Percentiles rank a stretch among this genome's conserved stretches.
These are phyloP conservation scores for Campoletis sonorensis DNA, from an alignment of 1,140 invertebrate species.

Conservation along the genomic window DNA sequence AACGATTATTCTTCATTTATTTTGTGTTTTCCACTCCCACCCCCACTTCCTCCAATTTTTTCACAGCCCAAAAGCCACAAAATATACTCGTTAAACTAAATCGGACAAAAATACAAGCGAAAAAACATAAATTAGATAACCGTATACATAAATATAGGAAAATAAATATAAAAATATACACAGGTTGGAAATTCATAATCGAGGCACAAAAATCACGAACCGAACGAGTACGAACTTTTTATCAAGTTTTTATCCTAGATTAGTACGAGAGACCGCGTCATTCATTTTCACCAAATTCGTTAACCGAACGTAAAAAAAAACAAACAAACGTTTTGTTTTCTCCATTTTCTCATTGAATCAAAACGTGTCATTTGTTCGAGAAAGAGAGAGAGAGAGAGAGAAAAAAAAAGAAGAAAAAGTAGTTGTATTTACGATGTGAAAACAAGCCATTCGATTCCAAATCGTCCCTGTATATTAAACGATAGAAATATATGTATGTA, in stretches of 20 bases:
- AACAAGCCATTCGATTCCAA: slow-evolving; percentile 10
- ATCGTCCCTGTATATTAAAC: slow-evolving; percentile 36
- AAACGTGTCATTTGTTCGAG: slow-evolving; percentile 9
- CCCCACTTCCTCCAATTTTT: background rate
- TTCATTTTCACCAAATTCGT: background rate
- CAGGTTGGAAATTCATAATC: slow-evolving; percentile 1
- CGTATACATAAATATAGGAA: slow-evolving; percentile 22
- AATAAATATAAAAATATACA: background rate
- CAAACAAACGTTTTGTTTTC: background rate
- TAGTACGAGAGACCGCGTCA: background rate
- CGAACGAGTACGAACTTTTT: slow-evolving; percentile 15
- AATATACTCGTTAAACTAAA: slow-evolving; percentile 40
- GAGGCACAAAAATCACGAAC: background rate
- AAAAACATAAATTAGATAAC: slow-evolving; percentile 47
- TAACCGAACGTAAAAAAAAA: background rate
- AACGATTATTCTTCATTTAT: background rate
- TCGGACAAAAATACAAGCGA: slow-evolving; percentile 16
- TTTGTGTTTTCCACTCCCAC: background rate
- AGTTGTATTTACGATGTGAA: background rate
- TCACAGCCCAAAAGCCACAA: slow-evolving; percentile 31
- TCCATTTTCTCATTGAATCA: background rate
- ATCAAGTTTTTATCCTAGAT: slow-evolving; percentile 20
- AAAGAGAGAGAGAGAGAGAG: too few species aligned
- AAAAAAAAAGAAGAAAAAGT: background rate
- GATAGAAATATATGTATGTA: slow-evolving; percentile 1